A percentile compares a stretch with the other conserved stretches of the same genome.
These are phyloP conservation scores for Entelurus aequoreus DNA, from an alignment of 2,113 vertebrate genomes.

Conservation along the genomic window DNA sequence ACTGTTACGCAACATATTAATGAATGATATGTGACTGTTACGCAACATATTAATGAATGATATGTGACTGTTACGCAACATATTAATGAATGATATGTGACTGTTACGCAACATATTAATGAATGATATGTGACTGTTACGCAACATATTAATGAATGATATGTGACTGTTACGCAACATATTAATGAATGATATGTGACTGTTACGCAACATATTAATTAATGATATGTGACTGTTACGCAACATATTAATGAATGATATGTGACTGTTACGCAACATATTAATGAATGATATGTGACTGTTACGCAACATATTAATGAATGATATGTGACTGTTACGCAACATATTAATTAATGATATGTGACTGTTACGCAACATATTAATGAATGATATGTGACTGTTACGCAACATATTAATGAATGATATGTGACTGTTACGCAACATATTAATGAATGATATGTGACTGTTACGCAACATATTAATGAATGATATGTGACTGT, in stretches of 20 bases:
- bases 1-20: background rate
- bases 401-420: background rate
- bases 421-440: constrained; percentile 13
- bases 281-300: constrained; percentile 20
- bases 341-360: constrained; percentile 1
- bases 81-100: constrained; percentile 22
- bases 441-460: constrained; percentile 17
- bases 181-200: constrained; percentile 22
- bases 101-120: background rate
- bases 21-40: constrained; percentile 16
- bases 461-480: background rate
- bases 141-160: background rate
- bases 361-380: background rate
- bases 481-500: constrained; percentile 19
- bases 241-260: background rate
- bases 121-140: constrained; percentile 14
- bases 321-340: constrained; percentile 12
- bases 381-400: constrained; percentile 19
- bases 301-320: background rate
- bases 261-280: constrained; percentile 2
- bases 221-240: constrained; percentile 13
- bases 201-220: background rate
- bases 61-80: constrained; percentile 9
- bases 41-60: background rate
- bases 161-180: constrained; percentile 7